Percentiles rank a stretch among this genome's conserved stretches.
These are phyloP conservation scores for Sphinx pinastri DNA, from an alignment of 2,888 invertebrate genomes.

Conservation along the genomic window DNA sequence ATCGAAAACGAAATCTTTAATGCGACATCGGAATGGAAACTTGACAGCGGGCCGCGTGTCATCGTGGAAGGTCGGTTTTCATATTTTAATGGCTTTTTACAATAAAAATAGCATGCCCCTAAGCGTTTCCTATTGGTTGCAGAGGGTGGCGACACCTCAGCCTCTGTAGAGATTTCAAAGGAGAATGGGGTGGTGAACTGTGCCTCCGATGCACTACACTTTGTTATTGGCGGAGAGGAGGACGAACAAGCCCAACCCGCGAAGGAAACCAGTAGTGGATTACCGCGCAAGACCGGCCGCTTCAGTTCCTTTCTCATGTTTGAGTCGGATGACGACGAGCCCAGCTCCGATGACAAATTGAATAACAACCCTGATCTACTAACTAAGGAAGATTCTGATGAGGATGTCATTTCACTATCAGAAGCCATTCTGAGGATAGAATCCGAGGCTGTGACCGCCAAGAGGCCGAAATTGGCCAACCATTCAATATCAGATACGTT, in stretches of 20 bases:
- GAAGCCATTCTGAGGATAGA: background rate
- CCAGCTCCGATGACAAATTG: background rate
- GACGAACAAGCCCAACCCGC: no score
- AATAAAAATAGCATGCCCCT: background rate
- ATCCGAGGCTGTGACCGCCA: background rate
- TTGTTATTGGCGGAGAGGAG: background rate
- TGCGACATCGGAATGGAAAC: background rate
- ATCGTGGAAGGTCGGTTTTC: background rate
- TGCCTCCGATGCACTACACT: background rate
- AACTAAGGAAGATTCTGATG: background rate
- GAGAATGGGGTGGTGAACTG: background rate
- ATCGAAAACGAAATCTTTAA: background rate
- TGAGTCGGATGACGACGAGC: background rate
- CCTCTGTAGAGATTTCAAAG: background rate
- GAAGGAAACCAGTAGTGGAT: no score
- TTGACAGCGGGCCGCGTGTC: background rate
- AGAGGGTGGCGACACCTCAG: background rate
- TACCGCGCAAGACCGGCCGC: background rate
- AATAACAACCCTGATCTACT: background rate
- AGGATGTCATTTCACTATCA: background rate
- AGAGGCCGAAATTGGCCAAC: background rate
- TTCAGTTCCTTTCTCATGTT: background rate
- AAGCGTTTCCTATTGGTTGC: background rate
- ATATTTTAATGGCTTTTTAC: background rate
- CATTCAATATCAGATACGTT: background rate